These are phyloP conservation scores for Natator depressus DNA, from an alignment of 2,113 vertebrate genomes.

Conservation along the genomic window DNA sequence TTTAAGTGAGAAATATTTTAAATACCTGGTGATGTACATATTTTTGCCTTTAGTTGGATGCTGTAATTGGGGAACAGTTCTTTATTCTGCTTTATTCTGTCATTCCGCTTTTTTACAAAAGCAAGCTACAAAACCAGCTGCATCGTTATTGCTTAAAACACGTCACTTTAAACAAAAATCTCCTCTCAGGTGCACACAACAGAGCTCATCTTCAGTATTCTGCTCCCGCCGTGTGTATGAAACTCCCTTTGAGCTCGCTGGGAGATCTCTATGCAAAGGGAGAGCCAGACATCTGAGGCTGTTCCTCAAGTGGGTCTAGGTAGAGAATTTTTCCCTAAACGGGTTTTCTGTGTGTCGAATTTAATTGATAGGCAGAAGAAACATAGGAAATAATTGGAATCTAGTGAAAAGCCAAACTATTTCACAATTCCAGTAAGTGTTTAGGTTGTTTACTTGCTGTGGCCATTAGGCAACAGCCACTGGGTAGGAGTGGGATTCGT, in stretches of 20 bases:
- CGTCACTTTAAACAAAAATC: neutral
- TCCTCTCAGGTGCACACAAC: neutral
- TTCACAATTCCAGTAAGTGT: neutral
- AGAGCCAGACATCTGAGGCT: neutral
- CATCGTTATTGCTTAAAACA: neutral
- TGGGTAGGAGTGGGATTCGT: neutral
- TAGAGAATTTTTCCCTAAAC: neutral
- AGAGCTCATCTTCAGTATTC: neutral
- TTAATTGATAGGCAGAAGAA: slow-evolving; percentile 1
- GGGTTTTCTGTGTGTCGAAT: neutral
- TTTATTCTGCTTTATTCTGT: too few relatives aligned
- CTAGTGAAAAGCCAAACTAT: neutral
- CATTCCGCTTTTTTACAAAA: neutral
- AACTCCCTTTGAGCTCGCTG: slow-evolving; percentile 19
- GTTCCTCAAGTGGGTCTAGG: neutral
- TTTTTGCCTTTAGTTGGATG: neutral
- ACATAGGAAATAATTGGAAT: neutral
- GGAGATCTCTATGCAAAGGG: neutral
- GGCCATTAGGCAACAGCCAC: neutral
- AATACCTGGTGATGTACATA: neutral
- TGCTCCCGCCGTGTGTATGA: neutral
- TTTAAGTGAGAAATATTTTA: neutral
- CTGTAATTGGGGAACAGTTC: neutral
- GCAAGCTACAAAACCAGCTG: neutral
- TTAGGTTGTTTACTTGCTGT: neutral